Evolutionary conservation across 2,113 vertebrate species (phyloP).

Genomic region (Bombycilla garrulus): DNA sequence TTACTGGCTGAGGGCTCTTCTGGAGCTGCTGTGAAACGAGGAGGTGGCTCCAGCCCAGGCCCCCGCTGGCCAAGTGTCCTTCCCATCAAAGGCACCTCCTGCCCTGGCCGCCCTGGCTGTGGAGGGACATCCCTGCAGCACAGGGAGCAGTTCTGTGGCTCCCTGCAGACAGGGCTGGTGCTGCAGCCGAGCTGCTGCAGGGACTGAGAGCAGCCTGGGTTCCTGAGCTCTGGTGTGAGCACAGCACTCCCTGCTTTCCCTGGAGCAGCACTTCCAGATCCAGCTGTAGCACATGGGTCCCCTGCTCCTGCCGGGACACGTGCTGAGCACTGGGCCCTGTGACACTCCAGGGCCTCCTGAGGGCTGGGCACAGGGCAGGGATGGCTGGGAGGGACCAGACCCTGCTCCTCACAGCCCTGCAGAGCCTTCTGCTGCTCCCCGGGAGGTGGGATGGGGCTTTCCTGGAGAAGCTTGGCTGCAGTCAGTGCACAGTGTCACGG

Average conservation of each 20-base stretch:
- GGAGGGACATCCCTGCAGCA: not conserved
- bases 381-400: not conserved
- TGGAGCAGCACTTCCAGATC: not conserved
- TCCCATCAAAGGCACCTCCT: not conserved
- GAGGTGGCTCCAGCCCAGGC: not conserved
- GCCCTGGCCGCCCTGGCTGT: not conserved
- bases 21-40: not conserved
- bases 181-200: not conserved
- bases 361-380: not conserved
- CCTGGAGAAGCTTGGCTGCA: not conserved
- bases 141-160: fast-evolving
- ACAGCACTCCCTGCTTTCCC: not conserved
- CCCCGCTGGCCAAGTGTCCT: not conserved
- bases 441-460: not conserved
- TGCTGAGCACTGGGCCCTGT: not conserved
- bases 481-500: fast-evolving
- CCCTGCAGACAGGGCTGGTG: not conserved
- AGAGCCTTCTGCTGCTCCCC: not conserved
- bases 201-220: fast-evolving
- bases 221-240: not conserved
- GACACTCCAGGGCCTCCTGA: not conserved
- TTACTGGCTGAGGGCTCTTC: not conserved
- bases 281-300: not conserved
- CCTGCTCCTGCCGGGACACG: not conserved
- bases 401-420: not conserved